Percentiles rank a stretch among this genome's conserved stretches.
phyloP scores from a whole-genome alignment of 2,888 invertebrate species.

The Napeogenes sylphis region DNA sequence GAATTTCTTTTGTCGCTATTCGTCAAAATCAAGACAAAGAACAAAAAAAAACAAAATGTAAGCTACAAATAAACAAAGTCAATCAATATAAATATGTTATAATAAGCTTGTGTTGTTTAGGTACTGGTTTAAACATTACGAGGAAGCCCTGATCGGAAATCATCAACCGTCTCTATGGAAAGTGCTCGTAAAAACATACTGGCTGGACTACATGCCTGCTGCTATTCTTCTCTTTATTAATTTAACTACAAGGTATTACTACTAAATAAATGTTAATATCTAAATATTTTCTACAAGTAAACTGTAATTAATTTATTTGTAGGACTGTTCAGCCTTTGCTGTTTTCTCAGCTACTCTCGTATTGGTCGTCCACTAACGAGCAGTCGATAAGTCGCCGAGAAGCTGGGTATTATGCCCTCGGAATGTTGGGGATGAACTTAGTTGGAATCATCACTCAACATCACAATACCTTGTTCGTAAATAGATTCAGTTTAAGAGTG shows the following conservation, averaged over 20 bases:
- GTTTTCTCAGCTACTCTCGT: constrained; percentile 70
- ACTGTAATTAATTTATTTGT: constrained; percentile 25
- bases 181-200: constrained; percentile 77
- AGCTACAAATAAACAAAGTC: too few species aligned
- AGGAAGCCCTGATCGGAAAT: constrained; percentile 55
- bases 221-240: constrained; percentile 74
- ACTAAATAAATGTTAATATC: not conserved
- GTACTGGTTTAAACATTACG: constrained; percentile 78
- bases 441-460: constrained; percentile 81
- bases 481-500: constrained; percentile 82
- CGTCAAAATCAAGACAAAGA: too few species aligned
- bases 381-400: constrained; percentile 50
- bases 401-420: constrained; percentile 77
- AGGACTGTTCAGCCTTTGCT: constrained; percentile 76
- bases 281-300: not conserved
- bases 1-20: too few species aligned
- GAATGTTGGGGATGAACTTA: constrained; percentile 67
- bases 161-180: constrained; percentile 77
- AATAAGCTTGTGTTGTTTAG: constrained; percentile 9
- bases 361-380: constrained; percentile 66
- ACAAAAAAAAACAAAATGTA: too few species aligned
- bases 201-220: constrained; percentile 74
- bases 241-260: constrained; percentile 67
- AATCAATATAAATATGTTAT: too few species aligned
- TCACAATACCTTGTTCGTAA: constrained; percentile 81